Conservation (phyloP, 2,113 vertebrate species). For the Silurus asotus region DNA sequence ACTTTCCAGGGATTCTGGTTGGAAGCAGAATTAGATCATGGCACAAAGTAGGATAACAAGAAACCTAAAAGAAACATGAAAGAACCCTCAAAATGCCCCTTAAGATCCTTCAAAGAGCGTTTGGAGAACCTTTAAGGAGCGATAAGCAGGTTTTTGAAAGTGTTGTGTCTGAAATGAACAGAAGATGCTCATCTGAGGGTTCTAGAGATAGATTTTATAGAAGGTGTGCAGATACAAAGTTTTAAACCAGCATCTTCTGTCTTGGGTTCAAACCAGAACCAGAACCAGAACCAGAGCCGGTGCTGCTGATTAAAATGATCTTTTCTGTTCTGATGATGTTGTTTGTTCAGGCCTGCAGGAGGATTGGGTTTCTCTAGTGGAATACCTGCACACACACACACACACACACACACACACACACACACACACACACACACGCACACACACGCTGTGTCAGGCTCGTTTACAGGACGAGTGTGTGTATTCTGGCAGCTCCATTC, state of each 20-base stretch:
- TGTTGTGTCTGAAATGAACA: too few relatives aligned
- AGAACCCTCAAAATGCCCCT: neutral
- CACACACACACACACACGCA: conserved; percentile 17
- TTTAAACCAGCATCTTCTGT: too few relatives aligned
- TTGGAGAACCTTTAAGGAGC: too few relatives aligned
- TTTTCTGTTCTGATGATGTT: neutral
- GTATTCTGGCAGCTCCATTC: conserved; percentile 22
- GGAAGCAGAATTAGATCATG: too few relatives aligned
- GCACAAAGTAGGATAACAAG: neutral
- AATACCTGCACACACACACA: neutral
- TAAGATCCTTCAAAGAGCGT: too few relatives aligned
- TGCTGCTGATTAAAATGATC: neutral
- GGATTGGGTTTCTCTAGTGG: neutral
- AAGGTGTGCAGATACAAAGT: too few relatives aligned
- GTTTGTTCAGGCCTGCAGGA: neutral
- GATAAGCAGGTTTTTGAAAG: too few relatives aligned
- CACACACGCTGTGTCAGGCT: conserved; percentile 48
- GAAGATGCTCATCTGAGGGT: too few relatives aligned
- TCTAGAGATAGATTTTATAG: too few relatives aligned
- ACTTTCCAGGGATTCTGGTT: too few relatives aligned
- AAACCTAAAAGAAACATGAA: neutral
- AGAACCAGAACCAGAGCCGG: too few relatives aligned
- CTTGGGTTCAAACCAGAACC: too few relatives aligned
- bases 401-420: neutral
- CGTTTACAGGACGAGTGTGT: conserved; percentile 16